A percentile compares a stretch with the other conserved stretches of the same genome.
Evolutionary conservation across 2,797 vertebrate genomes (phyloP).

Genomic region (Erithacus rubecula): DNA sequence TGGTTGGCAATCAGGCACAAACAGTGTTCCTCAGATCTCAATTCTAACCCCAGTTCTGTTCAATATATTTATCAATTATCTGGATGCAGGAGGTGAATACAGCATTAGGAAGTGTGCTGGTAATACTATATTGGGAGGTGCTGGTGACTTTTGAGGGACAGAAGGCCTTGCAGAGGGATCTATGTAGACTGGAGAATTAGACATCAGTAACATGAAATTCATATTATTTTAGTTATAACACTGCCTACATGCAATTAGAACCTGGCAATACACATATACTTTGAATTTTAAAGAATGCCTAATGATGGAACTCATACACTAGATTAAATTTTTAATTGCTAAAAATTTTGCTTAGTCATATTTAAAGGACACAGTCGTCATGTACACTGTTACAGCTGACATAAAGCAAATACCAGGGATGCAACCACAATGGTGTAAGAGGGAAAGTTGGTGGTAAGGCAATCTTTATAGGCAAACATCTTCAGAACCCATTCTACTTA

Average conservation of each 20-base stretch:
- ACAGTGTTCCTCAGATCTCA: background rate
- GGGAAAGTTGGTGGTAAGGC: background rate
- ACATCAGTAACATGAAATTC: background rate
- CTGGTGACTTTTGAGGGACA: background rate
- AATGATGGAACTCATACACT: background rate
- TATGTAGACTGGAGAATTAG: background rate
- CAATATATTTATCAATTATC: background rate
- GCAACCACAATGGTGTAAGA: background rate
- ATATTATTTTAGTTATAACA: background rate
- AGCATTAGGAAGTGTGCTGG: background rate
- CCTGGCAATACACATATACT: background rate
- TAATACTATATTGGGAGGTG: background rate
- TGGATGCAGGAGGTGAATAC: background rate
- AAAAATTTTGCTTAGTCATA: background rate
- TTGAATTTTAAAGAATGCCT: background rate
- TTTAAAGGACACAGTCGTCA: background rate
- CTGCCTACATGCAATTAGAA: background rate
- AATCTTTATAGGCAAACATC: background rate
- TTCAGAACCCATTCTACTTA: background rate
- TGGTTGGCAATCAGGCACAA: background rate
- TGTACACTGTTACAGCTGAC: background rate
- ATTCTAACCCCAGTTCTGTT: background rate
- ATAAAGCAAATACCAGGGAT: background rate
- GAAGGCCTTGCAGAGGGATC: background rate
- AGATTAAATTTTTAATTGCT: background rate